Base-by-base conservation (phyloP, 2,113 vertebrate genomes). In the Indri indri region DNA sequence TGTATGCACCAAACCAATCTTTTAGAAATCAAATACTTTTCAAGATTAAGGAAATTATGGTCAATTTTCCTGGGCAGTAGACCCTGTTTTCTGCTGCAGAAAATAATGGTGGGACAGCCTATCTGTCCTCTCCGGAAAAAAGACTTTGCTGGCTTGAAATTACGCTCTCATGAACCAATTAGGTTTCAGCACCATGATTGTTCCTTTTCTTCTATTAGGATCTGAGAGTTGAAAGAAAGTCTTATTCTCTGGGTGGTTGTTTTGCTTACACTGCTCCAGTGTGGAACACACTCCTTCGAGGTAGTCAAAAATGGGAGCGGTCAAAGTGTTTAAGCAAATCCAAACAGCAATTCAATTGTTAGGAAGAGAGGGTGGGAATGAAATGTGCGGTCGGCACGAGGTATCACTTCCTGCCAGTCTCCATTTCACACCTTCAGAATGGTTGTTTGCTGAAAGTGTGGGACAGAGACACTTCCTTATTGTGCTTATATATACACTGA, bases 361-460 rank as follows among this genome's bases (percentile, higher is more conserved):
- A 77, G 34, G 47, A 23, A 52, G 74, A 88, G 23, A 45, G 73
- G 61, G 17, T 10, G 12, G 59, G 16, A n/a, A 50, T 37, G 65
- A 89, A 70, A 87, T 13, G 17, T 47, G 13, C 73, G 61, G 5
- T 82, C 57, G 61, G 42, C 7, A 81, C 71, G 34, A n/a, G 25
- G 13, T 14, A 22, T 47, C 9, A 3, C n/a, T 90, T 77, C 17
- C 25, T 30, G 73, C 40, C 42, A 34, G 52, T 65, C 63, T 95
- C 63, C 32, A 73, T 52, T 94, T 92, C 82, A 50, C 90, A 96
- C 65, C 57, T 92, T 88, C 90, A 94, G 77, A 95, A 74, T 79
- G 32, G n/a, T 73, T 81, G 76, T 95, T 96, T 93, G 71, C 54
- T 88, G 40, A 6, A 84, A 84, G 80, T 66, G 18, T 63, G 66